These are phyloP conservation scores for Lepeophtheirus salmonis DNA, from an alignment of 1,140 invertebrate genomes.

Conservation along the genomic window DNA sequence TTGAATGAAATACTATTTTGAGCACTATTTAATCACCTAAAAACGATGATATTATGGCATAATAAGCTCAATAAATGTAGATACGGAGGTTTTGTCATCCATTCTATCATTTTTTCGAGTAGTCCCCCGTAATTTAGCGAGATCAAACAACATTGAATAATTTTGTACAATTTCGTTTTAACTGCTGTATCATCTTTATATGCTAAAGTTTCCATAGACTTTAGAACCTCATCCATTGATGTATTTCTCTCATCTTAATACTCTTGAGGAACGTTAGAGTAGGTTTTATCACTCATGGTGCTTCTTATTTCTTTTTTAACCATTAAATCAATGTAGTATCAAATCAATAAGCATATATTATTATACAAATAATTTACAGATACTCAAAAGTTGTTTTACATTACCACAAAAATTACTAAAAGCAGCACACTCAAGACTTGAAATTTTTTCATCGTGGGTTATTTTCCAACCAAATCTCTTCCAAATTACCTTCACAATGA, in stretches of 20 bases:
- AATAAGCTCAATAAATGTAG: not conserved
- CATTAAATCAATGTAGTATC: slow-evolving; percentile 52
- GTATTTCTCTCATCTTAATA: slow-evolving; percentile 54
- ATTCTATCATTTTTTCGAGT: not conserved
- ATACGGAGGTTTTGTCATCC: not conserved
- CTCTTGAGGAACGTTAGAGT: slow-evolving; percentile 41
- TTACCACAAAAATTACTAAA: slow-evolving; percentile 66
- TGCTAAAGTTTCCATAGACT: not conserved
- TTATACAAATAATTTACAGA: slow-evolving; percentile 69
- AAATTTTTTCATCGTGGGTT: slow-evolving; percentile 34
- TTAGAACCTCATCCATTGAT: not conserved
- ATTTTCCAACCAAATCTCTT: slow-evolving; percentile 60
- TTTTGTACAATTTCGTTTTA: not conserved
- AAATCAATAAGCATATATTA: slow-evolving; percentile 51
- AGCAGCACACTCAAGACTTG: slow-evolving; percentile 35
- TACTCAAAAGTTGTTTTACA: slow-evolving; percentile 45
- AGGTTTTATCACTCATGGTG: slow-evolving; percentile 19
- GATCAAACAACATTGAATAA: not conserved
- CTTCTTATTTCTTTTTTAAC: slow-evolving; percentile 54
- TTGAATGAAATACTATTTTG: not conserved
- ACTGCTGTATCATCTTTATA: not conserved
- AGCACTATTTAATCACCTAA: not conserved
- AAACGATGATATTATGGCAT: slow-evolving; percentile 1
- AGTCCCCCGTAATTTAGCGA: not conserved
- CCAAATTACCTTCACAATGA: slow-evolving; percentile 69